Evolutionary conservation across 1,140 invertebrate genomes (phyloP).

Genomic region (Drosophila watanabei): DNA sequence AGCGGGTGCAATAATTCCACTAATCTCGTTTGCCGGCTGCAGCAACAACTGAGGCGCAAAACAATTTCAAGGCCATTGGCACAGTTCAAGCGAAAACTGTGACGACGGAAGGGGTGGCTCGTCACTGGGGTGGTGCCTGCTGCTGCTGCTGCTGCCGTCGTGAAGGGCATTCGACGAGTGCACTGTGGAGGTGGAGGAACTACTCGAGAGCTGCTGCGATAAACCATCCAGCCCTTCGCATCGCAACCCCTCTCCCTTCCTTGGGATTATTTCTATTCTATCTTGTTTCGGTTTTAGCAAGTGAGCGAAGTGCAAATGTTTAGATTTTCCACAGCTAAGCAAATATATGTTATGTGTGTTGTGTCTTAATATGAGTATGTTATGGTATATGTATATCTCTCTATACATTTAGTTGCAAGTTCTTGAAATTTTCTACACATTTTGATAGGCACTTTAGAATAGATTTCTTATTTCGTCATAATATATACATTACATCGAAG

Average conservation of each 20-base stretch:
- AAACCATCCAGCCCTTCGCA: constrained; percentile 62
- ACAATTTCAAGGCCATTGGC: constrained; percentile 81
- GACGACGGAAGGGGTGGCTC: constrained; percentile 8
- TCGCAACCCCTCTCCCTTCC: neutral
- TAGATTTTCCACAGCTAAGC: constrained; percentile 54
- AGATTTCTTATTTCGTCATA: neutral
- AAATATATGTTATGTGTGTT: constrained; percentile 15
- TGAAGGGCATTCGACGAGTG: constrained; percentile 69
- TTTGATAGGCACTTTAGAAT: neutral
- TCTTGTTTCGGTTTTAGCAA: constrained; percentile 61
- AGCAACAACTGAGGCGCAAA: constrained; percentile 71
- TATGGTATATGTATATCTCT: neutral
- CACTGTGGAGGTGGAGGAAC: constrained; percentile 56
- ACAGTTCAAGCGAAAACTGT: constrained; percentile 71
- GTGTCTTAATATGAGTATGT: constrained; percentile 8
- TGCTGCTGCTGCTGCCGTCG: constrained; percentile 20
- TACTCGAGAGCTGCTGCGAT: constrained; percentile 64
- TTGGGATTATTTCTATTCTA: constrained; percentile 9
- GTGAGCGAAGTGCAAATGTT: constrained; percentile 73
- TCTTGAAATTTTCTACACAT: neutral
- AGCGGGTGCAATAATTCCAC: constrained; percentile 58
- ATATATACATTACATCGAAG: neutral
- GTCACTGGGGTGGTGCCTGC: neutral
- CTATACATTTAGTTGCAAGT: constrained; percentile 2
- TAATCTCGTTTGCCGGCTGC: constrained; percentile 66